Conservation (phyloP, 2,113 vertebrate genomes). For the Alligator sinensis region DNA sequence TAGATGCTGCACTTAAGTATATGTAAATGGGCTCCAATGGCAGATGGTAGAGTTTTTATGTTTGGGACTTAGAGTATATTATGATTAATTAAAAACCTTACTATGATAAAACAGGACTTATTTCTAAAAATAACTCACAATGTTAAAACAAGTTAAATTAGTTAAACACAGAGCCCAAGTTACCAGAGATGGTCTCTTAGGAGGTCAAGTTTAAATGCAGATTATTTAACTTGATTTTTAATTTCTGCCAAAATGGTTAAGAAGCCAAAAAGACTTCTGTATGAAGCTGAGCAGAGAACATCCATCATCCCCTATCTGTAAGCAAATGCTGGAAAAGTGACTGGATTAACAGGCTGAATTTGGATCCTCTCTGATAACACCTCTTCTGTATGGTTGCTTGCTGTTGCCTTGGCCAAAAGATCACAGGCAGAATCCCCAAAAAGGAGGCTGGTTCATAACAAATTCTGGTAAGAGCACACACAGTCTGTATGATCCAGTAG, state of each 20-base stretch:
- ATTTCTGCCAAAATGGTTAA: background rate
- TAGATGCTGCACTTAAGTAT: constrained; percentile 25
- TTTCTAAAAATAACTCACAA: background rate
- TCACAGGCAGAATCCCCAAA: background rate
- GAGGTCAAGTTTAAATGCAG: background rate
- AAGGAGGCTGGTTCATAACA: background rate
- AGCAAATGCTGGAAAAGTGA: background rate
- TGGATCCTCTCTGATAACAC: background rate
- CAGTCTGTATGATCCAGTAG: background rate
- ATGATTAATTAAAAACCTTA: background rate
- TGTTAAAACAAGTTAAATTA: background rate
- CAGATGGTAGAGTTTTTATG: background rate
- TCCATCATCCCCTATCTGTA: background rate
- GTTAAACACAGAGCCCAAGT: background rate
- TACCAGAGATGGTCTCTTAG: background rate
- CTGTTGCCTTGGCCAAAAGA: background rate
- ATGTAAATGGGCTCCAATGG: constrained; percentile 5
- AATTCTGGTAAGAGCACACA: background rate
- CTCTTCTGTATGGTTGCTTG: background rate
- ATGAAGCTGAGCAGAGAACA: background rate
- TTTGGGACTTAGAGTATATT: background rate
- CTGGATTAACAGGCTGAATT: background rate
- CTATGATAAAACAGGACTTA: background rate
- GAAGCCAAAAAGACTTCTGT: background rate
- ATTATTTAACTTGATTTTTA: background rate